Conservation (phyloP, 2,797 vertebrate genomes). For the Arrhamphus sclerolepis region DNA sequence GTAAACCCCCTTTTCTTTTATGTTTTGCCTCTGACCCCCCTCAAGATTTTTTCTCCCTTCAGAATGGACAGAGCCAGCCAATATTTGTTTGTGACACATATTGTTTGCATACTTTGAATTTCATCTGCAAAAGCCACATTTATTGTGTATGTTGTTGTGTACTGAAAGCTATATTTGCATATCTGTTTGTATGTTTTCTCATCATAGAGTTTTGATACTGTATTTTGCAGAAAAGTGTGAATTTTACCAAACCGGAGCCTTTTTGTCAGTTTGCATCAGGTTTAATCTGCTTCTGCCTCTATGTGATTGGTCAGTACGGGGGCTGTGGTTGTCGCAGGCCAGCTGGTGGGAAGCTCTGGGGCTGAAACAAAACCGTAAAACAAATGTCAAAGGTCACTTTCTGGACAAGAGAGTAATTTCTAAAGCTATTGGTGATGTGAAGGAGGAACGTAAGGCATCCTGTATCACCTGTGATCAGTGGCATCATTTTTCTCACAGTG, state of each 20-base stretch:
- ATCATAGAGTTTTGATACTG: constrained; percentile 73
- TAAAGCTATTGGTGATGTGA: constrained; percentile 21
- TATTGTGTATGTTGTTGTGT: constrained; percentile 62
- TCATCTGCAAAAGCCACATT: constrained; percentile 65
- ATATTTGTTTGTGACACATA: constrained; percentile 62
- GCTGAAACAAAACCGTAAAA: constrained; percentile 23
- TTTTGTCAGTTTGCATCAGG: constrained; percentile 39
- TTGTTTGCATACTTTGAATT: constrained; percentile 66
- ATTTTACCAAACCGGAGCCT: constrained; percentile 61
- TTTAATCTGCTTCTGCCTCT: constrained; percentile 36
- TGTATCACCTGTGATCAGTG: constrained; percentile 29
- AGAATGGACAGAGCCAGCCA: constrained; percentile 62
- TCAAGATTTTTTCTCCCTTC: constrained; percentile 26
- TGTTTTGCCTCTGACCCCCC: constrained; percentile 21
- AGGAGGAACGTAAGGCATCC: constrained; percentile 42
- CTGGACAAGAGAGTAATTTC: constrained; percentile 44
- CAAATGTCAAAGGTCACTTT: constrained; percentile 58
- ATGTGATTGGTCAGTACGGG: constrained; percentile 27
- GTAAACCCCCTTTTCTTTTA: constrained; percentile 22
- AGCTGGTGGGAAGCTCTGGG: constrained; percentile 19
- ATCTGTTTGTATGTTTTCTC: constrained; percentile 67
- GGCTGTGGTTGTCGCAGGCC: constrained; percentile 31
- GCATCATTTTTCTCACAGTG: constrained; percentile 21
- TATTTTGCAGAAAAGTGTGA: constrained; percentile 61
- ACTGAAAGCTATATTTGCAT: constrained; percentile 72